Base-by-base conservation (phyloP, 2,888 invertebrate genomes). In the Drosophila kambysellisi region DNA sequence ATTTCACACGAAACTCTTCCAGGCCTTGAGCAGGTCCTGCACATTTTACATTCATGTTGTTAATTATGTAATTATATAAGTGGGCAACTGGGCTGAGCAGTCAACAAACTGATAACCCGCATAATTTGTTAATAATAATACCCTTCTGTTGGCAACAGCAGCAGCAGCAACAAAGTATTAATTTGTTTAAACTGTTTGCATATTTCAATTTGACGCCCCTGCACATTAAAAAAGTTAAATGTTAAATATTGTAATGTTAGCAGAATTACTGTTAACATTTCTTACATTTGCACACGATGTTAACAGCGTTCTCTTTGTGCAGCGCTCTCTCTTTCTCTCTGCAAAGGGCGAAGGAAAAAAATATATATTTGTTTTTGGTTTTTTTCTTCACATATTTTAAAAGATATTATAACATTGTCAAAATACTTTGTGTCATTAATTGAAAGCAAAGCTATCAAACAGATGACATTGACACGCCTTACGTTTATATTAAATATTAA, bases 11-110 rank as follows among this genome's bases (percentile, higher is more conserved):
- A n/a, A 20, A n/a, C 25, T 12, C 35, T 43, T 30, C 43, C 25
- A n/a, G n/a, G n/a, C 66, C 66, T 54, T 61, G 33, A 52, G 51
- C 61, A 51, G 20, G 11, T 59, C 29, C 29, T 35, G 9, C 8
- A 17, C 9, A 35, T 35, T 15, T 25, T 20, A 35, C 53, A 25
- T 9, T 35, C 53, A 35, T 17, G 17, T 17, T 37, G 11, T 11
- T 8, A 46, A 25, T 46, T 25, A 15, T 4, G 15, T 46, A 46
- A 46, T 25, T 46, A 46, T 15, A 46, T 8, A 46, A 15, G 20
- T 46, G 25, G 46, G 15, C 7, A 46, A 46, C 15, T 46, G 25
- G 46, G 46, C 25, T 4, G 25, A 46, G 11, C 20, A 43, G 43
- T 20, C 43, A 20, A 6, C 20, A 11, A 7, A 2, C 46, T 15